Conservation (phyloP, 2,797 vertebrate genomes). For the Anguilla megastoma region DNA sequence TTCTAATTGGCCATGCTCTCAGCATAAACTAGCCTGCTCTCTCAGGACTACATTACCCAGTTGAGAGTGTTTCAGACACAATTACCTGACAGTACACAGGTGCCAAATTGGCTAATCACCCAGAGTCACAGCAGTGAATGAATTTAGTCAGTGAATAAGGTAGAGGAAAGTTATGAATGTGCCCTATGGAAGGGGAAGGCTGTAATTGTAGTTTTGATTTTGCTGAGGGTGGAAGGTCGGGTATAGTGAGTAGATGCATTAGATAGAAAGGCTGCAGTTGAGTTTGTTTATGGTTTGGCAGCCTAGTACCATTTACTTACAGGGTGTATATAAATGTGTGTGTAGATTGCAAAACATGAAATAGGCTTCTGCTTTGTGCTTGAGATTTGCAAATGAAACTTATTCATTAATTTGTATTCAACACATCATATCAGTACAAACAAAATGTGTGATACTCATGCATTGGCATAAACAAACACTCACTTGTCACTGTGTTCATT, state of each 20-base stretch:
- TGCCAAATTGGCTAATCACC: conserved; percentile 8
- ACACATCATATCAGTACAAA: not conserved
- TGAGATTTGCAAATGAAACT: too few species aligned
- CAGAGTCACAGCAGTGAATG: not conserved
- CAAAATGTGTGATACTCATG: not conserved
- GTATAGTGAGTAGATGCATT: too few species aligned
- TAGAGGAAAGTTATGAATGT: not conserved
- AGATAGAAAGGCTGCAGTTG: not conserved
- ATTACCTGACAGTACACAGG: conserved; percentile 5
- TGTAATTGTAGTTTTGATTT: not conserved
- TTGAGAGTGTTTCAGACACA: not conserved
- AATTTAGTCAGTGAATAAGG: not conserved
- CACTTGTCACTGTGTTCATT: not conserved
- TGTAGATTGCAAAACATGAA: too few species aligned
- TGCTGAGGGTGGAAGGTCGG: not conserved
- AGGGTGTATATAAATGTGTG: too few species aligned
- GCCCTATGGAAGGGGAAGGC: not conserved
- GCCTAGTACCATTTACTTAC: too few species aligned
- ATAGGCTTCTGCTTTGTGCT: too few species aligned
- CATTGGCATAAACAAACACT: not conserved
- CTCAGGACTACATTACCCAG: not conserved
- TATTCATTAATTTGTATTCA: not conserved
- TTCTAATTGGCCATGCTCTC: not conserved
- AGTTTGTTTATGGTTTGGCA: not conserved
- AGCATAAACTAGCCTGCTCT: not conserved